Evolutionary conservation across 2,888 invertebrate species (phyloP).

Genomic region (Amphipyra berbera): DNA sequence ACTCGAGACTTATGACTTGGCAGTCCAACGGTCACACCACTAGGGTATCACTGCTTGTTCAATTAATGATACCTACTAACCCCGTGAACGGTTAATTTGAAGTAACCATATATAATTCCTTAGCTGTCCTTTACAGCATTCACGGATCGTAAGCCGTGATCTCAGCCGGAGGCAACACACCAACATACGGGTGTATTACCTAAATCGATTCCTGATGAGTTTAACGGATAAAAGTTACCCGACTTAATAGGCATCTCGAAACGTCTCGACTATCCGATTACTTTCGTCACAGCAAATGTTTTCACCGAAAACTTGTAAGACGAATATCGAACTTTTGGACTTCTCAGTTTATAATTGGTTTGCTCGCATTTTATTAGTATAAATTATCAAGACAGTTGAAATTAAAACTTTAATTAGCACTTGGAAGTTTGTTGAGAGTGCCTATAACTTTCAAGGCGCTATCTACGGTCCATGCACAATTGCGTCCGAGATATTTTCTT

Average conservation of each 20-base stretch:
- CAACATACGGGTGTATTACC: constrained; percentile 2
- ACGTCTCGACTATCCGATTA: constrained; percentile 13
- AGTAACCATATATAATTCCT: too few relatives aligned
- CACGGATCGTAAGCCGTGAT: background rate
- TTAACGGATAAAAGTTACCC: constrained; percentile 5
- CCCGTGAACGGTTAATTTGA: too few relatives aligned
- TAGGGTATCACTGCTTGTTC: too few relatives aligned
- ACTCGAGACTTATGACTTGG: too few relatives aligned
- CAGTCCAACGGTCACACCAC: too few relatives aligned
- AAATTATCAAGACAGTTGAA: constrained; percentile 51
- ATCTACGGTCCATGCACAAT: constrained; percentile 45
- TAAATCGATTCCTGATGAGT: constrained; percentile 24
- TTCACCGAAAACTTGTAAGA: constrained; percentile 25
- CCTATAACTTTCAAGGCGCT: constrained; percentile 35
- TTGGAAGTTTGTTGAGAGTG: constrained; percentile 34
- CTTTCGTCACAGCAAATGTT: constrained; percentile 17
- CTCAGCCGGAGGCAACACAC: background rate
- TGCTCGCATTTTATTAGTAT: constrained; percentile 43
- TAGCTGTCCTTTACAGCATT: background rate
- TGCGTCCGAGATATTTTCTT: constrained; percentile 39
- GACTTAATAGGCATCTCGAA: constrained; percentile 6
- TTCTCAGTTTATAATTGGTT: constrained; percentile 37
- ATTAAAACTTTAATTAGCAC: constrained; percentile 55
- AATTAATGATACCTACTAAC: too few relatives aligned
- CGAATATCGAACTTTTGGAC: constrained; percentile 20